Base-by-base conservation (phyloP, 2,797 vertebrate species). In the Vespertilio murinus region DNA sequence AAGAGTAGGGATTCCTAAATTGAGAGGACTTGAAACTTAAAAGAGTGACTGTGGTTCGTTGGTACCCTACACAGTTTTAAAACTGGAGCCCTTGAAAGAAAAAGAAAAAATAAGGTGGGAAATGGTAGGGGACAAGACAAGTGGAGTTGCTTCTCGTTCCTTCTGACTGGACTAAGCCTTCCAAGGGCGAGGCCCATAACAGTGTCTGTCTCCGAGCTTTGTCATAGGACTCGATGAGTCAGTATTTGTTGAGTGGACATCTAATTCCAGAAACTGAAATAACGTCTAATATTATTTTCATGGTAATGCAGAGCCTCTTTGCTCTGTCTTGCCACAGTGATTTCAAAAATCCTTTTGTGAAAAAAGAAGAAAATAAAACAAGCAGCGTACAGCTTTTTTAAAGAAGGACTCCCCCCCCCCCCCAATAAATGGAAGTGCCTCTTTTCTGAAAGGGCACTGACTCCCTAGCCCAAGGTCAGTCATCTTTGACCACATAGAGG, bases 321-420 rank as follows among this genome's bases (percentile, higher is more conserved):
- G 49, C 8, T 83, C 56, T 81, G 17, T 89, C 38, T 71, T 56
- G 52, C 20, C 65, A 52, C 18, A 67, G 6, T 79, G 40, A 91
- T 77, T 91, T 90, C 16, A 52, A 74, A 96, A 89, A 78, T 17
- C 20, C n/a, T 86, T 94, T 85, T 52, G 42, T 93, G 17, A 84
- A 65, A 65, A 74, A 82, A 75, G 10, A 54, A 94, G 54, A 80
- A 80, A 83, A 20, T 30, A 65, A 67, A 78, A 83, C 64, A 69
- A 67, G 22, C 11, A 64, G 14, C 9, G 9, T 42, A 54, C 2
- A 75, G 78, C 20, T 49, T 89, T 87, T 52, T 67, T 18, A 42
- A 73, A 52, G 52, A 5, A 28, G 17, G 33, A 6, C 45, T 61
- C 71, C 22, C 59, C 65, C 30, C 17, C 33, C 65, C 30, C 17